Percentiles rank a stretch among this genome's conserved stretches.
Evolutionary conservation across 2,888 invertebrate genomes (phyloP).

Genomic region (Aspidiotus rigidus): DNA sequence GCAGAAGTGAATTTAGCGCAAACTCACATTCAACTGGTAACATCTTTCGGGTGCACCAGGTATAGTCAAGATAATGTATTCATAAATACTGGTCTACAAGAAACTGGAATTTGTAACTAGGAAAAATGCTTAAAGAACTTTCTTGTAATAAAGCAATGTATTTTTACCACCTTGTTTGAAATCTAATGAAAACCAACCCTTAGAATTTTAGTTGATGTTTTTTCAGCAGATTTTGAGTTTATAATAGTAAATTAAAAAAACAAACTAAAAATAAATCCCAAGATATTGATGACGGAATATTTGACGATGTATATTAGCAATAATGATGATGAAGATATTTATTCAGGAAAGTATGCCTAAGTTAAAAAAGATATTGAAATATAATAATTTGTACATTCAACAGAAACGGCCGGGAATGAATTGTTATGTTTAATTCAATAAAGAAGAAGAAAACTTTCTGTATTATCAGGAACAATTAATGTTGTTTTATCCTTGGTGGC

Average conservation of each 20-base stretch:
- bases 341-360: background rate
- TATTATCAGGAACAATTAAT: conserved; percentile 38
- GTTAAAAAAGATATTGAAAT: background rate
- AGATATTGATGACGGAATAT: background rate
- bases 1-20: too few relatives aligned
- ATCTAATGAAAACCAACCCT: conserved; percentile 39
- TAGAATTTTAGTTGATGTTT: conserved; percentile 39
- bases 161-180: conserved; percentile 37
- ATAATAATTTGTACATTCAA: background rate
- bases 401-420: background rate
- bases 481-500: conserved; percentile 38
- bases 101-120: conserved; percentile 39
- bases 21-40: too few relatives aligned
- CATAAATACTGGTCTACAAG: conserved; percentile 36
- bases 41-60: too few relatives aligned
- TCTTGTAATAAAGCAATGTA: conserved; percentile 19
- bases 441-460: conserved; percentile 35
- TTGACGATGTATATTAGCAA: background rate
- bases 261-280: background rate
- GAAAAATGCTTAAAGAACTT: background rate
- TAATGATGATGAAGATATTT: background rate
- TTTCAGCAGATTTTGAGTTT: conserved; percentile 40
- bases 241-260: conserved; percentile 9
- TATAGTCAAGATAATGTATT: conserved; percentile 29
- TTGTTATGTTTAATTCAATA: conserved; percentile 25